Evolutionary conservation across 2,888 invertebrate genomes (phyloP).

Genomic region (Steinernema scapterisci): DNA sequence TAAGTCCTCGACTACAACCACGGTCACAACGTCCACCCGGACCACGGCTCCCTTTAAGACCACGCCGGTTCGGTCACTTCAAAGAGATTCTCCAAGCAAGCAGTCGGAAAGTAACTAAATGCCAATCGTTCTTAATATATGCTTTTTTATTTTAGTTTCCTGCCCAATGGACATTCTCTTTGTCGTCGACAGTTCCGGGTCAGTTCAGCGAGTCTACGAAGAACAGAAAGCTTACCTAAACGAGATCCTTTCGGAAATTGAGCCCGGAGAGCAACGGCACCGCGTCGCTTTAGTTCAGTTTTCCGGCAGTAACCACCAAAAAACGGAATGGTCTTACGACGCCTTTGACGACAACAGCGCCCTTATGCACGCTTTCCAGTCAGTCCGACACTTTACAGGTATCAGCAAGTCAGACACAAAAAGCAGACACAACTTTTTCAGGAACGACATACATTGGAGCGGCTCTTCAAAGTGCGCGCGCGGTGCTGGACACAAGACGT

Average conservation of each 20-base stretch:
- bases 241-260: slow-evolving; percentile 41
- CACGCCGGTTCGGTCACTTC: not conserved
- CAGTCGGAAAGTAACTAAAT: not conserved
- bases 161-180: slow-evolving; percentile 63
- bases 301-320: slow-evolving; percentile 62
- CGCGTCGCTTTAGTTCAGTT: slow-evolving; percentile 64
- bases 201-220: slow-evolving; percentile 59
- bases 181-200: slow-evolving; percentile 64
- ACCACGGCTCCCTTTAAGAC: not conserved
- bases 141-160: slow-evolving; percentile 1
- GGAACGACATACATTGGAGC: slow-evolving; percentile 66
- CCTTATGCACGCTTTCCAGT: slow-evolving; percentile 57
- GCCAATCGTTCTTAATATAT: too few relatives aligned
- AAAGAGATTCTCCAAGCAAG: not conserved
- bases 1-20: not conserved
- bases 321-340: slow-evolving; percentile 62
- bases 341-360: slow-evolving; percentile 47
- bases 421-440: slow-evolving; percentile 17
- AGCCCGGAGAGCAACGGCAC: slow-evolving; percentile 44
- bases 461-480: slow-evolving; percentile 54
- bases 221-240: slow-evolving; percentile 50
- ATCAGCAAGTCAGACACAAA: not conserved
- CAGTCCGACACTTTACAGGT: slow-evolving; percentile 56
- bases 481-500: slow-evolving; percentile 54
- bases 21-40: not conserved